Evolutionary conservation across 1,140 invertebrate species (phyloP), one percentile per base, ranked within the genome.

Genomic region (Araneus ventricosus): DNA sequence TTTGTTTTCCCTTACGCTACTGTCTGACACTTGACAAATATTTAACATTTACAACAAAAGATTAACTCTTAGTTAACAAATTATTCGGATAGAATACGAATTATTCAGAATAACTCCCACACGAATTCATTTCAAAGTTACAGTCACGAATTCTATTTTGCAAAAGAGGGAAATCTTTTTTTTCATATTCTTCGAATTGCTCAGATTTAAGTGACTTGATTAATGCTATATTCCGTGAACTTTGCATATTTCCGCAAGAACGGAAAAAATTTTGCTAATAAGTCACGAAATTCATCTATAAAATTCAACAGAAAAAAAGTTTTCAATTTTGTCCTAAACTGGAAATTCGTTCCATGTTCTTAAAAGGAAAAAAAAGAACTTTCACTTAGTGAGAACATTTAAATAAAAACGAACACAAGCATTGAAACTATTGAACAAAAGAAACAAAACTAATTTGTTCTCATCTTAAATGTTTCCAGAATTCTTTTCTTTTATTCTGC

Each of bases 361-460:
- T 17, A 87, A 7, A 37, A 27, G 30, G 4, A 45, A 14, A 67
- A 75, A 88, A 90, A 80, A 80, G 24, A 88, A 41, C 8, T 24
- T 37, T 41, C 30, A 41, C 34, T 88, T 88, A 67, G 37, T 63
- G 75, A 82, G 75, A 91, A 91, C 57, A 91, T 91, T 91, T 84
- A 91, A 84, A 84, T 91, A 63, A 63, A 84, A 91, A 34, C 39
- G 41, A 39, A 52, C 30, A 37, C 70, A 22, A 89, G 61, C 45
- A 90, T 59, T 80, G 61, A 90, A 80, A 80, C n/a, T 39, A 20
- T 20, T 3, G 8, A 80, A n/a, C 45, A 88, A 88, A 67, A 57
- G 88, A 90, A 90, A 80, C 88, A 91, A 91, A 91, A 82, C 89
- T 91, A 91, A 91, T 91, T 91, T 91, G 89, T 91, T 91, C 57